Base-by-base conservation (phyloP, 2,797 vertebrate species). In the Lepilemur ruficaudatus region DNA sequence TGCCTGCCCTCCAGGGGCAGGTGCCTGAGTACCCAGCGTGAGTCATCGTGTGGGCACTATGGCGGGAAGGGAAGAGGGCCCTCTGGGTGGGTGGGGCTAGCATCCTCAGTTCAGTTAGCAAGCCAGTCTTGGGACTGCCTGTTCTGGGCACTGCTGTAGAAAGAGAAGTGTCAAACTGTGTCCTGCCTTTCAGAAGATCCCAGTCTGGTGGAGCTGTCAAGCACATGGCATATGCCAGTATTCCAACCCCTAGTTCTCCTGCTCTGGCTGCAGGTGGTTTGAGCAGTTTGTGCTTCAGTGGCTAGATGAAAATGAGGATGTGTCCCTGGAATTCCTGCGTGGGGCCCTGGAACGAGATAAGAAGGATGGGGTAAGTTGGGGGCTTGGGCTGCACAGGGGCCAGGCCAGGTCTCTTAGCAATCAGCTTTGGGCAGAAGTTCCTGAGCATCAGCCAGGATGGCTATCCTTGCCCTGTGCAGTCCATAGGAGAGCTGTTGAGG, bases 261-360 rank as follows among this genome's bases (percentile, higher is more conserved):
- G 46, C 41, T 90, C 48, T 76, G 63, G 9, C 15, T 81, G 2
- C 97, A 99, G 99, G 87, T 99, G 99, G 99, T 99, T 99, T 98
- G 98, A 99, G 86, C 99, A 99, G 97, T 99, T 99, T 98, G 99
- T 99, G 96, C 98, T 99, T 32, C 99, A 99, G 97, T 99, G 99
- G 99, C 97, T 99, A 98, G 99, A 99, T 43, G 99, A 99, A 98
- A 99, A 99, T 85, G 99, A 99, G 93, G 99, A 99, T 1, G 99
- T 99, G 18, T 99, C 99, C 11, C 98, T 99, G 98, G 99, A 99
- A 98, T 99, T 99, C 91, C 99, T 99, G 98, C 99, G 99, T 22
- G 99, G 99, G 88, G 99, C 99, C 13, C 98, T 99, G 88, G 99
- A 99, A 98, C 99, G 99, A 97, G 99, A 99, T 98, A 99, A 99